Evolutionary conservation across 2,797 vertebrate genomes (phyloP), one percentile per base, ranked within the genome.

Genomic region (Bovichtus variegatus): DNA sequence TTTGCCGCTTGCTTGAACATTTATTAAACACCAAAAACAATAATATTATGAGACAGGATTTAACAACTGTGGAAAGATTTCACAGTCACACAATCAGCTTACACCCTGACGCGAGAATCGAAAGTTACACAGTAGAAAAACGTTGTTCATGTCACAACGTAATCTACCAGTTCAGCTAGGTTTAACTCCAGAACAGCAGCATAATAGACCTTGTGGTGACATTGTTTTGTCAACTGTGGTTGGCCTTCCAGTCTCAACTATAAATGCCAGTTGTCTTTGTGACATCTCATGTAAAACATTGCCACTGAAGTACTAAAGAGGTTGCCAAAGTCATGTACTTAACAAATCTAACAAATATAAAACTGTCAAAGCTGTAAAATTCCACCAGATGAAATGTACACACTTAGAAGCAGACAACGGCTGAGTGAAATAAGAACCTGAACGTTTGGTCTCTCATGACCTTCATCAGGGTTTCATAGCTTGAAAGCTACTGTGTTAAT

Each of bases 181-280:
- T 27, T 27, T 27, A 5, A 27, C 5, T 27, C 27, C 25, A 41
- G 40, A 41, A 55, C 10, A n/a, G 6, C 53, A 46, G 23, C 21
- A 13, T 43, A 9, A 72, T 11, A 38, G n/a, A 60, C 31, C 61
- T 60, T 58, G 44, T 5, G 9, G n/a, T 29, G 47, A 55, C 25
- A 55, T 43, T 46, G 34, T 57, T 71, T 50, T 27, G 69, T 60
- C 21, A 16, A 21, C 36, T 31, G 12, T 21, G 15, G 21, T 70
- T 38, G 8, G 60, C 21, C 44, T 69, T 65, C 41, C 31, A 54
- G 41, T 53, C 21, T 60, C 31, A 34, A 18, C 25, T 34, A 46
- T 74, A 53, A 77, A 63, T 29, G 63, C 21, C 38, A 29, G 46
- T 23, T 69, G 47, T 44, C 12, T 62, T 67, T 57, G n/a, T 69